These are phyloP conservation scores for Gasterosteus nipponicus DNA, from an alignment of 2,113 vertebrate genomes.

Conservation along the genomic window DNA sequence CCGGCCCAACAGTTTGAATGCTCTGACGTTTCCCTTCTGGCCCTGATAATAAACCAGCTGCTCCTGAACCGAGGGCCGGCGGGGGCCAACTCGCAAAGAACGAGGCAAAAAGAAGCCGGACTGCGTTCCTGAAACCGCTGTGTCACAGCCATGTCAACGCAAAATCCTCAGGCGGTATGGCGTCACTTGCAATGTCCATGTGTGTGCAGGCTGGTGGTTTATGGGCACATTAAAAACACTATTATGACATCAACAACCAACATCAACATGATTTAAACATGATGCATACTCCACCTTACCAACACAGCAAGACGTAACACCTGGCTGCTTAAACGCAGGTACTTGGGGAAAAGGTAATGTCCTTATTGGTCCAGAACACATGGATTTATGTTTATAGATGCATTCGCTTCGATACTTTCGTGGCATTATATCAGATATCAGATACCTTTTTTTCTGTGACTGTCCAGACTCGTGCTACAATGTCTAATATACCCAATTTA, in stretches of 20 bases:
- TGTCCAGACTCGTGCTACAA: neutral
- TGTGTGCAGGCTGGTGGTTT: neutral
- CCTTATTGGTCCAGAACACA: neutral
- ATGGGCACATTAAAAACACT: neutral
- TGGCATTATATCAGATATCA: no score
- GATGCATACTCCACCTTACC: neutral
- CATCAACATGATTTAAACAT: neutral
- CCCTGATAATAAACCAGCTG: constrained; percentile 53
- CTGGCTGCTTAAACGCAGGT: neutral
- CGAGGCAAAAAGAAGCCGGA: constrained; percentile 29
- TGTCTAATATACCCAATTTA: neutral
- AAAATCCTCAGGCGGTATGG: constrained; percentile 9
- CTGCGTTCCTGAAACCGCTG: constrained; percentile 11
- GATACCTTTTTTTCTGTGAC: neutral
- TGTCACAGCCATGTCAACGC: neutral
- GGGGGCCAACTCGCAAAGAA: constrained; percentile 39
- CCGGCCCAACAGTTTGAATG: constrained; percentile 56
- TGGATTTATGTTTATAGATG: neutral
- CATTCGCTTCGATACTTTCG: neutral
- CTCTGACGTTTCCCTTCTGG: constrained; percentile 62
- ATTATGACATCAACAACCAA: neutral
- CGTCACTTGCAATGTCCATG: neutral
- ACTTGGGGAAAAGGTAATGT: neutral
- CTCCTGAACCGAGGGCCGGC: constrained; percentile 28
- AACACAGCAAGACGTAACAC: neutral